phyloP scores from a whole-genome alignment of 2,888 invertebrate genomes.

The Tyria jacobaeae region DNA sequence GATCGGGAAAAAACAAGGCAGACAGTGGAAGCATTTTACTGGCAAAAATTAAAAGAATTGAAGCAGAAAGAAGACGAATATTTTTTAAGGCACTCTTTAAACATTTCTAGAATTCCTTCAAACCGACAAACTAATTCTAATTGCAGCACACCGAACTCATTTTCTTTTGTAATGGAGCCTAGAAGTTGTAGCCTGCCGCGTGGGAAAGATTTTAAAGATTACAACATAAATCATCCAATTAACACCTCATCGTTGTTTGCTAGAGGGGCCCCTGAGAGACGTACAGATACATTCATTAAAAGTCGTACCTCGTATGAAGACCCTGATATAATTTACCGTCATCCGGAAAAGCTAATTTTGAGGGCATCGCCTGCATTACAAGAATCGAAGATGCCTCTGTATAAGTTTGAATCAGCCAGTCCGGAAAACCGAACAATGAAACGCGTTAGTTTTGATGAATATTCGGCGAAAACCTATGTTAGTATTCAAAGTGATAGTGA shows the following conservation, averaged over 20 bases:
- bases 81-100: constrained; percentile 65
- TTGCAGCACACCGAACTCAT: constrained; percentile 64
- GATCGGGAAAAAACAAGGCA: constrained; percentile 86
- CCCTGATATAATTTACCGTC: constrained; percentile 66
- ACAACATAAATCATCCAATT: constrained; percentile 55
- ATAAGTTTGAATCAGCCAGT: constrained; percentile 59
- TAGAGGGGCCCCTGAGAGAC: constrained; percentile 71
- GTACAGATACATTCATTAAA: constrained; percentile 72
- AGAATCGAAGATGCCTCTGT: constrained; percentile 50
- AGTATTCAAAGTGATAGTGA: constrained; percentile 41
- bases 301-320: constrained; percentile 53
- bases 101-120: constrained; percentile 49
- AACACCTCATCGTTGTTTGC: constrained; percentile 62
- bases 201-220: constrained; percentile 60
- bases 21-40: constrained; percentile 89
- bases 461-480: constrained; percentile 41
- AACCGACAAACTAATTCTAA: constrained; percentile 53
- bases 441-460: constrained; percentile 71
- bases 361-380: constrained; percentile 48
- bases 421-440: constrained; percentile 54
- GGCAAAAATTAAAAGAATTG: constrained; percentile 89
- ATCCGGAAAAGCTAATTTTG: constrained; percentile 63
- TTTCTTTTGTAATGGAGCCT: constrained; percentile 57
- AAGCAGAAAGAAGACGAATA: constrained; percentile 88
- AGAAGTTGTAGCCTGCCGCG: constrained; percentile 72